Conservation (phyloP, 2,888 invertebrate genomes). For the Temnothorax rugatulus region DNA sequence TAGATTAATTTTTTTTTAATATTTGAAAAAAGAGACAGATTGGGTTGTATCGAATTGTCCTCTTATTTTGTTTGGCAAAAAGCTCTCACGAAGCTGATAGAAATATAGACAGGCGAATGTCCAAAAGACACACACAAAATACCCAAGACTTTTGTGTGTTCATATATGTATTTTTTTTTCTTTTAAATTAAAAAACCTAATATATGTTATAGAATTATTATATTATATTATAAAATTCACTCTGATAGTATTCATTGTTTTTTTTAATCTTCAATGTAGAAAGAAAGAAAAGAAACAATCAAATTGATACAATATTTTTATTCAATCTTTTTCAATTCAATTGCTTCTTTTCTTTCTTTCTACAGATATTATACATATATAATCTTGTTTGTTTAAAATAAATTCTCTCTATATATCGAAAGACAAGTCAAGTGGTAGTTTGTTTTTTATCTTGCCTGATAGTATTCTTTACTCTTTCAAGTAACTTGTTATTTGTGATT, state of each 20-base stretch:
- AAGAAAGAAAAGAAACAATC: too few species aligned
- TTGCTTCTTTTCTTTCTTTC: too few species aligned
- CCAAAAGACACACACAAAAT: neutral
- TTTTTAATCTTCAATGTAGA: too few species aligned
- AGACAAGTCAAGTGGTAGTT: neutral
- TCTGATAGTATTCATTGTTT: too few species aligned
- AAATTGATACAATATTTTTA: too few species aligned
- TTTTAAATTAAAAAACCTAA: neutral
- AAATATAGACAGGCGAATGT: neutral
- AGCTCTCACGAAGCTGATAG: neutral
- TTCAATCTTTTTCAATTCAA: too few species aligned
- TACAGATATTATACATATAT: too few species aligned
- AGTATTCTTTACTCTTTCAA: neutral
- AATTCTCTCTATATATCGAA: neutral
- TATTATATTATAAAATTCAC: too few species aligned
- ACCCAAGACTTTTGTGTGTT: too few species aligned
- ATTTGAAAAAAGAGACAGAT: neutral
- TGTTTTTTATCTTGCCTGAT: neutral
- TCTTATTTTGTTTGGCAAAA: neutral
- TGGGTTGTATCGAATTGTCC: neutral
- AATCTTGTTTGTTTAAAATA: too few species aligned
- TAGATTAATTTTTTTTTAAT: neutral
- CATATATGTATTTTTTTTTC: neutral
- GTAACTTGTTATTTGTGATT: neutral
- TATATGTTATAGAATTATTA: neutral